A percentile compares a stretch with the other conserved stretches of the same genome.
phyloP scores from a whole-genome alignment of 1,140 invertebrate species.

The Drosophila tristis region DNA sequence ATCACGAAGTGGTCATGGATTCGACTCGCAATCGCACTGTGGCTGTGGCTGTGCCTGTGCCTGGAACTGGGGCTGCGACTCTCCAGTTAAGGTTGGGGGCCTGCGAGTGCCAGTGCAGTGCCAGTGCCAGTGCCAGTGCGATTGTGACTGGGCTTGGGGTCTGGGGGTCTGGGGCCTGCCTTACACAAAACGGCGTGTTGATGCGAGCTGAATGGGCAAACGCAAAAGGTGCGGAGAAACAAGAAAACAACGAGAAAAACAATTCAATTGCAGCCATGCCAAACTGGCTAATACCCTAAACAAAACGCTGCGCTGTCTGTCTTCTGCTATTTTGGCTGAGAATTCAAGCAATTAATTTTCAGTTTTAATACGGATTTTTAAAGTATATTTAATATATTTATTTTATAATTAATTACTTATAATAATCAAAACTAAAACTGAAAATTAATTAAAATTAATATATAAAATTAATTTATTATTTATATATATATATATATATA shows the following conservation, averaged over 20 bases:
- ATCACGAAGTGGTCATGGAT: slow-evolving; percentile 34
- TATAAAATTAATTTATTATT: too few relatives aligned
- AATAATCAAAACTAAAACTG: too few relatives aligned
- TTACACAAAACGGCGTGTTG: slow-evolving; percentile 76
- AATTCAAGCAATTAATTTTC: too few relatives aligned
- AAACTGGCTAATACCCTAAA: slow-evolving; percentile 16
- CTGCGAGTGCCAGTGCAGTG: too few relatives aligned
- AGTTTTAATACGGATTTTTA: too few relatives aligned
- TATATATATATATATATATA: too few relatives aligned
- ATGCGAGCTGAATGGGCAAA: slow-evolving; percentile 71
- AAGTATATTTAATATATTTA: neutral
- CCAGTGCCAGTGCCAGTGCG: too few relatives aligned
- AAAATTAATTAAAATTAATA: too few relatives aligned
- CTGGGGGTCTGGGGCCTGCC: slow-evolving; percentile 15
- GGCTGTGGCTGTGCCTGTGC: neutral
- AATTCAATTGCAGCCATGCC: neutral
- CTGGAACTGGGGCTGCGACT: neutral
- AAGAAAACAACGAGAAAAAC: slow-evolving; percentile 1
- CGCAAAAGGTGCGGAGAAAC: neutral
- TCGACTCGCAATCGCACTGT: slow-evolving; percentile 21
- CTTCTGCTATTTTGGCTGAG: too few relatives aligned
- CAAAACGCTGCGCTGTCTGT: too few relatives aligned
- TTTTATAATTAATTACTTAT: too few relatives aligned
- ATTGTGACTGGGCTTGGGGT: slow-evolving; percentile 16
- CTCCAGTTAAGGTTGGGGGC: slow-evolving; percentile 4